Conservation (phyloP, 2,113 vertebrate genomes). For the Pollachius pollachius region DNA sequence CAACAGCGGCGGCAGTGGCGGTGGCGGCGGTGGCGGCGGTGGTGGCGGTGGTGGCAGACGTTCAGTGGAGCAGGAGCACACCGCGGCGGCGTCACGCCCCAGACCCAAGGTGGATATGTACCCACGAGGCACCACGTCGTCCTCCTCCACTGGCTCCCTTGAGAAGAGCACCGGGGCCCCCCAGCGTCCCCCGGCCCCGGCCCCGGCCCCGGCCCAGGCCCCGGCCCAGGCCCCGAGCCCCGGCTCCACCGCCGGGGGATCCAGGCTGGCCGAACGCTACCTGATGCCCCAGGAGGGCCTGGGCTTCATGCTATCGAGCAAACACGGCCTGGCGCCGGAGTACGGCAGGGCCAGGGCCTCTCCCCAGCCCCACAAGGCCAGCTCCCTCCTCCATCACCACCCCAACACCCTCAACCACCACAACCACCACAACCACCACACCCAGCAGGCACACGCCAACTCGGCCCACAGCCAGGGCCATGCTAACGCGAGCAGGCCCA, state of each 20-base stretch:
- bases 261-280: conserved; percentile 73
- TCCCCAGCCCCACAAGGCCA: conserved; percentile 55
- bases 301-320: conserved; percentile 73
- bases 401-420: background rate
- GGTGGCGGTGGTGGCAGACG: conserved; percentile 40
- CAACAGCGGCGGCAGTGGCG: conserved; percentile 32
- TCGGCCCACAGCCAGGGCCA: conserved; percentile 48
- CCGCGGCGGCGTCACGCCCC: conserved; percentile 40
- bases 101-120: conserved; percentile 74
- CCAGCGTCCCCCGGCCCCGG: conserved; percentile 56
- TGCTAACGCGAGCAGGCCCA: conserved; percentile 42
- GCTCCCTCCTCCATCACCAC: background rate
- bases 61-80: conserved; percentile 59
- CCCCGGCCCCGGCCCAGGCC: conserved; percentile 44
- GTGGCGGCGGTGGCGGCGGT: background rate
- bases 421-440: too few relatives aligned
- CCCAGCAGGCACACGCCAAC: conserved; percentile 51
- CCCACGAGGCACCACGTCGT: conserved; percentile 54
- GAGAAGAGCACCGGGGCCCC: conserved; percentile 66
- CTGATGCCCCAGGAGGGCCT: conserved; percentile 60
- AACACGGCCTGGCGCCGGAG: conserved; percentile 75
- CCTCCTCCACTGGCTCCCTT: conserved; percentile 50
- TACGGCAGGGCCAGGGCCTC: conserved; percentile 70
- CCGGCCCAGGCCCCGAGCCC: conserved; percentile 42
- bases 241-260: conserved; percentile 48